These are phyloP conservation scores for Drosophila azteca DNA, from an alignment of 1,140 invertebrate species.

Conservation along the genomic window DNA sequence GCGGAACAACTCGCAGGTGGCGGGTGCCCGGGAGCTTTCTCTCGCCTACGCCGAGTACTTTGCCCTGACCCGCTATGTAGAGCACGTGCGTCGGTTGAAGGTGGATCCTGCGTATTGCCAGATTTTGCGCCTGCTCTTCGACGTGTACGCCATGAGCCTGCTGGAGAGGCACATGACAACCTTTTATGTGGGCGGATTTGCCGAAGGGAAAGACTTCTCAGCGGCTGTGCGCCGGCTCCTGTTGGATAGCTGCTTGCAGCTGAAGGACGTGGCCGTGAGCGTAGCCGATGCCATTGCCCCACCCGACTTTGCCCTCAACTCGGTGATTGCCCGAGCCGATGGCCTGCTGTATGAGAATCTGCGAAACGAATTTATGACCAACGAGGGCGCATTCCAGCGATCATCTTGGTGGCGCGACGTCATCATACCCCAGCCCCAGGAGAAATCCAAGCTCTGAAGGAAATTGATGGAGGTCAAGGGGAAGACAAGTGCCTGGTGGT, in stretches of 20 bases:
- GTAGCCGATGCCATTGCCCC: constrained; percentile 94
- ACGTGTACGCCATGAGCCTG: constrained; percentile 89
- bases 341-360: constrained; percentile 94
- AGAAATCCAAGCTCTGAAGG: constrained; percentile 70
- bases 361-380: constrained; percentile 89
- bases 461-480: neutral
- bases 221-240: constrained; percentile 87
- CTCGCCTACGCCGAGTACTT: constrained; percentile 90
- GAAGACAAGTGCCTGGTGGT: constrained; percentile 57
- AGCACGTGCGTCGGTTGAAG: constrained; percentile 84
- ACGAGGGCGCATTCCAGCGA: constrained; percentile 89
- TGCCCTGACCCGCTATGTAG: constrained; percentile 86
- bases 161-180: constrained; percentile 90
- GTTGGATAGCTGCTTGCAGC: constrained; percentile 87
- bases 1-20: constrained; percentile 93
- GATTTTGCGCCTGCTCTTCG: constrained; percentile 88
- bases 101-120: constrained; percentile 84
- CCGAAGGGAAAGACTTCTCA: constrained; percentile 85
- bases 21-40: constrained; percentile 89
- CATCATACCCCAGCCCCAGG: constrained; percentile 77
- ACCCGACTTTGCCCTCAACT: constrained; percentile 94
- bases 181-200: constrained; percentile 90
- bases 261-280: constrained; percentile 91
- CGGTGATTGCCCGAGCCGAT: constrained; percentile 92
- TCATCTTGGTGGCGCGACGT: constrained; percentile 92